A percentile compares a stretch with the other conserved stretches of the same genome.
Conservation (phyloP, 1,140 invertebrate genomes). For the Dermatophagoides farinae region DNA sequence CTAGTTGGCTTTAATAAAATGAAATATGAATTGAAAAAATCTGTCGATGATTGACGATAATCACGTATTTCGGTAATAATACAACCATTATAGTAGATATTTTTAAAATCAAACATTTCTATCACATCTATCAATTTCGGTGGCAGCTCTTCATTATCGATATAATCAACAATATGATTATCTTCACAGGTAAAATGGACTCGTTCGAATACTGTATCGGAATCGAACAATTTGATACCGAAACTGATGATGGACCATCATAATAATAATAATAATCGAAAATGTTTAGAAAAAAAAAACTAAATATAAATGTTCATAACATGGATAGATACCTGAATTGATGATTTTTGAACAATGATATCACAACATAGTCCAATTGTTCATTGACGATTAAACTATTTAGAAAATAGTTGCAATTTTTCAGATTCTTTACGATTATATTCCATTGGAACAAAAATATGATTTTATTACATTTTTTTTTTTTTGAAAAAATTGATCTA, state of each 20-base stretch:
- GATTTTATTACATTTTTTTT: not conserved
- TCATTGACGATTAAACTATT: constrained; percentile 61
- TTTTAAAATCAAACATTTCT: constrained; percentile 42
- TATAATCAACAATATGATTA: constrained; percentile 27
- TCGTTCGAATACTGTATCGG: constrained; percentile 29
- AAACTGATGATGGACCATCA: not conserved
- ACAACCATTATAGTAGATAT: constrained; percentile 73
- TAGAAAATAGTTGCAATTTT: constrained; percentile 36
- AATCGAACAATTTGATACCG: constrained; percentile 21
- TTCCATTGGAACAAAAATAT: no score
- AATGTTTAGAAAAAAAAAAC: not conserved
- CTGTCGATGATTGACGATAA: constrained; percentile 39
- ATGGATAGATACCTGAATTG: not conserved
- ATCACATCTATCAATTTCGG: constrained; percentile 60
- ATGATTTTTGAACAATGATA: constrained; percentile 24
- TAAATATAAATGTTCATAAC: not conserved
- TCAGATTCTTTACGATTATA: not conserved
- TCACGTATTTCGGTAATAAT: constrained; percentile 75
- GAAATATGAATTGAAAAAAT: constrained; percentile 33
- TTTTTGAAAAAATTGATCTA: not conserved
- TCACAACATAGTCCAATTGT: constrained; percentile 61
- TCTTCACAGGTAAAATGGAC: constrained; percentile 31
- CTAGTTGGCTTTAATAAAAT: constrained; percentile 66
- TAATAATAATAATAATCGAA: no score
- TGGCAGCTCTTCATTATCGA: constrained; percentile 42